phyloP scores from a whole-genome alignment of 2,888 invertebrate species.

The Diogma glabrata region DNA sequence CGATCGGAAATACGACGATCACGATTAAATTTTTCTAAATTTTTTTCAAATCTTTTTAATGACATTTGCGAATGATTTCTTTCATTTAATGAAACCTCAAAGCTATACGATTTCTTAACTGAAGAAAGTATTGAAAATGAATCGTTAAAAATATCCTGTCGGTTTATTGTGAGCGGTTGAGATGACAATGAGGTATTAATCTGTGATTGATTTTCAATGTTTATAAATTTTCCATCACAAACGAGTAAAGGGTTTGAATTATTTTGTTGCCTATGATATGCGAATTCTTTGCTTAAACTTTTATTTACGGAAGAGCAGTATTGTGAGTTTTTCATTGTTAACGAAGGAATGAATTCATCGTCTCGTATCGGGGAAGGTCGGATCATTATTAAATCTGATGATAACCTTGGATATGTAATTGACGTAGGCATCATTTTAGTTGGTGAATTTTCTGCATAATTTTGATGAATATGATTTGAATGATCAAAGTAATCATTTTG shows the following conservation, averaged over 20 bases:
- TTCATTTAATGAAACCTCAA: conserved; percentile 27
- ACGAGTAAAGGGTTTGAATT: conserved; percentile 21
- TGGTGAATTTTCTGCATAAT: background rate
- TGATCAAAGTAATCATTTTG: conserved; percentile 18
- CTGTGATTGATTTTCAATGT: background rate
- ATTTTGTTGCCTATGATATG: conserved; percentile 28
- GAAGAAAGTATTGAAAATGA: conserved; percentile 14
- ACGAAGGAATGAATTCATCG: conserved; percentile 32
- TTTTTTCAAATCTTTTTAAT: conserved; percentile 39
- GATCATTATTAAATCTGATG: conserved; percentile 13
- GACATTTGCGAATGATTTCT: conserved; percentile 9
- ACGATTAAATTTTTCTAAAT: conserved; percentile 49
- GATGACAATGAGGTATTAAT: background rate
- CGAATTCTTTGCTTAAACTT: conserved; percentile 35
- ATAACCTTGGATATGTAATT: conserved; percentile 15
- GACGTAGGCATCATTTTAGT: conserved; percentile 2
- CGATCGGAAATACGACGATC: conserved; percentile 40
- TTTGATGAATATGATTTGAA: background rate
- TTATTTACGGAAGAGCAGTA: conserved; percentile 33
- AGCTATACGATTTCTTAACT: conserved; percentile 28
- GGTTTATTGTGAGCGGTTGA: conserved; percentile 3
- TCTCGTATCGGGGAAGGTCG: background rate
- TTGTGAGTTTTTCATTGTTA: conserved; percentile 33
- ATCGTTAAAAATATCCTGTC: conserved; percentile 12
- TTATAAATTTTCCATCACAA: conserved; percentile 21